Base-by-base conservation (phyloP, 2,888 invertebrate species). In the Entomobrya multifasciata region DNA sequence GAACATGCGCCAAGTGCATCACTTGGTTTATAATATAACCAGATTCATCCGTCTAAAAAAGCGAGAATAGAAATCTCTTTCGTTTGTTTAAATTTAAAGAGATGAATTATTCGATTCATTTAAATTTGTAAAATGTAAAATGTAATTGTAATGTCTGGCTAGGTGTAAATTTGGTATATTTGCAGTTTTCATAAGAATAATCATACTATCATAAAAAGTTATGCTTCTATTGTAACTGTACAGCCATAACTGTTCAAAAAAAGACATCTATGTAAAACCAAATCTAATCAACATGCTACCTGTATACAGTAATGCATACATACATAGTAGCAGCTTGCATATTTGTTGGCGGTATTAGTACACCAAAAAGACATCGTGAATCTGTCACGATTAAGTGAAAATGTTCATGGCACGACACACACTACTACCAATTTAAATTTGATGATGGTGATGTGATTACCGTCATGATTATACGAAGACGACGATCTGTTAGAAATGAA, bases 321-420 rank as follows among this genome's bases (percentile, higher is more conserved):
- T 36, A 36, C 36, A 36, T 36, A 36, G 8, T 6, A 36, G 8
- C 8, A 36, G n/a, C n/a, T n/a, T 36, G 8, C 4, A 36, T 36
- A 6, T 4, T 36, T 36, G 36, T 36, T 36, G 36, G 4, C n/a
- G 2, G n/a, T 15, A 52, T 52, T 52, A 52, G n/a, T 15, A 17
- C 1, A n/a, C 17, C 25, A 41, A 4, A 13, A 44, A 41, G 1
- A 17, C 8, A 27, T 49, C 72, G 27, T 72, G 72, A 52, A 72
- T 27, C 17, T 30, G 52, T 84, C 83, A 76, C 83, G 83, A 84
- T 77, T 55, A 44, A 65, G 65, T 20, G 55, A 77, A 36, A 84
- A 84, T 84, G 83, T 84, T 62, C 65, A 27, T 20, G 62, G 52
- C 83, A 83, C 83, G 83, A 83, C 74, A 65, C 20, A 79, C 20